Evolutionary conservation across 1,140 invertebrate genomes (phyloP), one percentile per base, ranked within the genome.

Genomic region (Radopholus similis): DNA sequence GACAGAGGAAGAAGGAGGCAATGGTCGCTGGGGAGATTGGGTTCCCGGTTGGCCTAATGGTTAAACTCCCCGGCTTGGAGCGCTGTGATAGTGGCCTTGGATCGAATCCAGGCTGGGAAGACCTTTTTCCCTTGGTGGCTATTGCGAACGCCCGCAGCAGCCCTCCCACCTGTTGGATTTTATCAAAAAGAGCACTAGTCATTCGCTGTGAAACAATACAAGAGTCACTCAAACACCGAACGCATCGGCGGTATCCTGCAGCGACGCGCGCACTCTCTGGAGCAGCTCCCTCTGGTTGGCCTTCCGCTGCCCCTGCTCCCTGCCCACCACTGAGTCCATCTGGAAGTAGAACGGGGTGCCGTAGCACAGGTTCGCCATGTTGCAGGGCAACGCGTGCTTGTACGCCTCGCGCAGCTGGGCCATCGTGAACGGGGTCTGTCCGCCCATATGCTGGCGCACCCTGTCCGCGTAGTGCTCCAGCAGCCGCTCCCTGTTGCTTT

Each of bases 401-500:
- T 62, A 62, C 2, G 59, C 59, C 34, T 49, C 59, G 23, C 49
- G 26, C 49, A 62, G n/a, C 59, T 62, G 54, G 21, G 62, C 42
- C 32, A 66, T 38, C 38, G 55, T 74, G 26, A 74, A 75, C 15
- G 69, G 59, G 2, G 75, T 21, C 21, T 8, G 32, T 13, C 58
- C 62, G 32, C 57, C 47, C 53, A 77, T 58, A 30, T 54, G 44
- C 26, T 62, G 40, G 21, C 32, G 37, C 15, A 77, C 62, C 30
- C 60, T 64, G 13, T 63, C 32, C 18, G 26, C 32, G 34, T 75
- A 75, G 18, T 35, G 51, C 21, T 71, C 57, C 13, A 75, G 54
- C 13, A 75, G 40, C 15, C 74, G 30, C 26, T 73, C 64, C 26
- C 68, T 77, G 18, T 75, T 75, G 13, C 59, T 9, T 21, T 69